A percentile compares a stretch with the other conserved stretches of the same genome.
phyloP scores from a whole-genome alignment of 2,797 vertebrate species.

The Brachyalestes nurse region DNA sequence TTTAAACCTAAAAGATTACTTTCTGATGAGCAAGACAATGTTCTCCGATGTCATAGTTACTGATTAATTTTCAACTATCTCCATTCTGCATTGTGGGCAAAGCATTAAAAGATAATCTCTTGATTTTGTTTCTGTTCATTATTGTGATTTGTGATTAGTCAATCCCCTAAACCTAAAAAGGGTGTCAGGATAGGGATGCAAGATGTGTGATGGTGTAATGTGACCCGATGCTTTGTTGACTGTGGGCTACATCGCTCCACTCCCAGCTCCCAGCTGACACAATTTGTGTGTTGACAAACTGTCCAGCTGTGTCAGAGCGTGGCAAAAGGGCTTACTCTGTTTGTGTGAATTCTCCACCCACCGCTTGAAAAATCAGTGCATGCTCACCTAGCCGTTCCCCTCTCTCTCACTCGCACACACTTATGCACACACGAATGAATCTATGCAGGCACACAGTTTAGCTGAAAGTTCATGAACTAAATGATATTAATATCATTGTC shows the following conservation, averaged over 20 bases:
- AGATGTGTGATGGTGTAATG: background rate
- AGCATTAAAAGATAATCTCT: background rate
- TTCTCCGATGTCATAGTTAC: background rate
- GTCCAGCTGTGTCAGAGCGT: slow-evolving; percentile 53
- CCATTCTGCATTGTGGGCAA: background rate
- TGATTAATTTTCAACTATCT: no score
- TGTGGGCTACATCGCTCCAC: slow-evolving; percentile 20
- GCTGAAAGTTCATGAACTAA: background rate
- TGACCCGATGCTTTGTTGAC: slow-evolving; percentile 5
- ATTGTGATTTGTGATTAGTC: background rate
- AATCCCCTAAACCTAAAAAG: background rate
- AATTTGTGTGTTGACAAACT: slow-evolving; percentile 56
- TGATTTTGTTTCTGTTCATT: background rate
- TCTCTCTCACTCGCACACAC: slow-evolving; percentile 19
- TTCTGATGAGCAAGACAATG: background rate
- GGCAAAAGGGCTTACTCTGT: slow-evolving; percentile 42
- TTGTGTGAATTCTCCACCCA: slow-evolving; percentile 36
- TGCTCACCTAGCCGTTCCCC: slow-evolving; percentile 27
- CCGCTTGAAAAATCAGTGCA: slow-evolving; percentile 40
- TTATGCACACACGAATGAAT: background rate
- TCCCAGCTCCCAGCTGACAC: slow-evolving; percentile 30
- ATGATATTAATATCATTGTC: background rate
- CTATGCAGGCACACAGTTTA: background rate
- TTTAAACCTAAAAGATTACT: no score
- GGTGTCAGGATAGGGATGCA: background rate